Conservation (phyloP, 1,140 invertebrate genomes). For the Protaetia brevitarsis region DNA sequence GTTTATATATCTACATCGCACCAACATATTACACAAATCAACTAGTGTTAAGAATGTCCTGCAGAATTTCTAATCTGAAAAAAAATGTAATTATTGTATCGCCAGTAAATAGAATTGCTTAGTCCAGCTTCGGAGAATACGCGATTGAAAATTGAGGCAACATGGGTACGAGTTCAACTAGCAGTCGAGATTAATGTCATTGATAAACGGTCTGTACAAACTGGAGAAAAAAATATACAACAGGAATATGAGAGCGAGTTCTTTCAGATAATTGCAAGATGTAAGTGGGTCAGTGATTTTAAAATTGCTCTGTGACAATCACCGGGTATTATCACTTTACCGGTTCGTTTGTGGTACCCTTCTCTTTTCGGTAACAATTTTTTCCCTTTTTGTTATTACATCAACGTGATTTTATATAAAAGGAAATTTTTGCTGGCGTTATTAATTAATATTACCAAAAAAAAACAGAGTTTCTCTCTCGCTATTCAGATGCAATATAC, state of each 20-base stretch:
- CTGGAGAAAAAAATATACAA: slow-evolving; percentile 2
- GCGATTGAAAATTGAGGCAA: no score
- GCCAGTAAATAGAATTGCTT: no score
- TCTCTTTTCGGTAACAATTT: slow-evolving; percentile 5
- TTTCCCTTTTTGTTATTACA: background rate
- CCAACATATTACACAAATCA: no score
- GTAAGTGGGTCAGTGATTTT: slow-evolving; percentile 17
- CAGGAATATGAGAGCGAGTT: slow-evolving; percentile 9
- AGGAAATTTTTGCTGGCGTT: no score
- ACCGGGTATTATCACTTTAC: background rate
- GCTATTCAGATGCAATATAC: no score
- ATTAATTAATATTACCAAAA: no score
- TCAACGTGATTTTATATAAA: background rate
- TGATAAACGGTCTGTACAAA: background rate
- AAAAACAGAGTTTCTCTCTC: no score
- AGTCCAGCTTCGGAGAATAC: no score
- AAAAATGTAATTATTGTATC: no score
- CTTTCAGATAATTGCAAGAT: slow-evolving; percentile 10
- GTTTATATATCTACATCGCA: no score
- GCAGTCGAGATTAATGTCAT: background rate
- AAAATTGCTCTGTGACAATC: slow-evolving; percentile 14
- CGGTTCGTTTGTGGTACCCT: background rate
- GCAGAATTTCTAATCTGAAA: no score
- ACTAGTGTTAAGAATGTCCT: no score
- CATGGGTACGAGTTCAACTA: background rate